Evolutionary conservation across 1,140 invertebrate species (phyloP), one percentile per base, ranked within the genome.

Genomic region (Goniozus legneri): DNA sequence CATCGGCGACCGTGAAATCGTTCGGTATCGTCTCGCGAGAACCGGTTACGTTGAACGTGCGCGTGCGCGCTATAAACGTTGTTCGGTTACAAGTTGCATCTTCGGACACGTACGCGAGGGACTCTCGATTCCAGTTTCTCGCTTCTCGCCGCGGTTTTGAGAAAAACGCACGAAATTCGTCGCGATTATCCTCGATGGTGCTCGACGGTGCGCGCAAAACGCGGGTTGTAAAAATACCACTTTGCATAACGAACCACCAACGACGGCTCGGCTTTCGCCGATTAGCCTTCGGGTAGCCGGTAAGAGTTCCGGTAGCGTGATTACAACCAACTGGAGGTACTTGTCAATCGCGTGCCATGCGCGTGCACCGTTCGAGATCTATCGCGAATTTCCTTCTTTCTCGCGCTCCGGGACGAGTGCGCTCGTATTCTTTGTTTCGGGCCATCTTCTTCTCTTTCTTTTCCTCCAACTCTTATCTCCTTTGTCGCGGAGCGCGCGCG

Each of bases 1-100:
- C 60, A 55, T 34, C 46, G 56, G 55, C 47, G 53, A 48, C 53
- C 53, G 58, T 63, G 60, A 63, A 63, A 63, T 63, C 54, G 33
- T 48, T 13, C 48, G 48, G 39, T 49, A 50, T 50, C 46, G 46
- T 16, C 15, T 16, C n/a, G n/a, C n/a, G 14, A 42, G 45, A 61
- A 61, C 60, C 53, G 58, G 58, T 61, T 63, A 44, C 44, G 33
- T 15, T 27, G 10, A 4, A 27, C 24, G 10, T n/a, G n/a, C n/a
- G n/a, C n/a, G n/a, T n/a, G n/a, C n/a, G n/a, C n/a, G n/a, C n/a
- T n/a, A n/a, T n/a, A n/a, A n/a, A n/a, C n/a, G n/a, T n/a, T n/a
- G n/a, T n/a, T n/a, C n/a, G n/a, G n/a, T n/a, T n/a, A n/a, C n/a
- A n/a, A n/a, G n/a, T n/a, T n/a, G n/a, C n/a, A n/a, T n/a, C n/a